These are phyloP conservation scores for Melierax canorus DNA, from an alignment of 2,113 vertebrate species.

Conservation along the genomic window DNA sequence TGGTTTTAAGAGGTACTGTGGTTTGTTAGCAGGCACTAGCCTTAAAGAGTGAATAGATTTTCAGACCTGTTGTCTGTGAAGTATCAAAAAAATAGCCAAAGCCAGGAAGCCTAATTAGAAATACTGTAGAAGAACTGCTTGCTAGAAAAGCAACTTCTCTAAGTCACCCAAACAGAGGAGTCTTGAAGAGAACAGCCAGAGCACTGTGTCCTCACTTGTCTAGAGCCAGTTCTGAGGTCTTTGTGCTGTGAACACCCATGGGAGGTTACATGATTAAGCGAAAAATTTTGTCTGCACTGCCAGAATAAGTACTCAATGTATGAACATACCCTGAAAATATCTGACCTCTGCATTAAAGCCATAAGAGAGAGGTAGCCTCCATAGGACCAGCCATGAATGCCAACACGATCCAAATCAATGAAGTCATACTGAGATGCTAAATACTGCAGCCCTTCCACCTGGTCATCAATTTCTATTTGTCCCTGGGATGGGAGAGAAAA, in stretches of 20 bases:
- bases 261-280: not conserved
- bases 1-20: not conserved
- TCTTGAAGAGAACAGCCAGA: not conserved
- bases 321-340: conserved; percentile 81
- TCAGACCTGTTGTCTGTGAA: not conserved
- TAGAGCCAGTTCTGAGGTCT: not conserved
- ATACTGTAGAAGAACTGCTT: not conserved
- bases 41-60: not conserved
- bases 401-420: conserved; percentile 80
- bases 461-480: conserved; percentile 82
- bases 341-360: conserved; percentile 82
- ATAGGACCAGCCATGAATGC: conserved; percentile 84
- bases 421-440: conserved; percentile 78
- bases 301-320: conserved; percentile 26
- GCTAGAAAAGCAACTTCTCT: not conserved
- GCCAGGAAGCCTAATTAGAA: not conserved
- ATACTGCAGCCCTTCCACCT: conserved; percentile 82
- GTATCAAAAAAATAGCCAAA: not conserved
- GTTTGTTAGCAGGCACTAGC: not conserved
- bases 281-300: not conserved
- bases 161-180: not conserved
- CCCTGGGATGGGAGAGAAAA: conserved; percentile 65
- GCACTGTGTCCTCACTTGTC: not conserved
- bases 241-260: not conserved
- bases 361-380: conserved; percentile 83